Conservation (phyloP, 2,113 vertebrate species). For the Rhombomys opimus region DNA sequence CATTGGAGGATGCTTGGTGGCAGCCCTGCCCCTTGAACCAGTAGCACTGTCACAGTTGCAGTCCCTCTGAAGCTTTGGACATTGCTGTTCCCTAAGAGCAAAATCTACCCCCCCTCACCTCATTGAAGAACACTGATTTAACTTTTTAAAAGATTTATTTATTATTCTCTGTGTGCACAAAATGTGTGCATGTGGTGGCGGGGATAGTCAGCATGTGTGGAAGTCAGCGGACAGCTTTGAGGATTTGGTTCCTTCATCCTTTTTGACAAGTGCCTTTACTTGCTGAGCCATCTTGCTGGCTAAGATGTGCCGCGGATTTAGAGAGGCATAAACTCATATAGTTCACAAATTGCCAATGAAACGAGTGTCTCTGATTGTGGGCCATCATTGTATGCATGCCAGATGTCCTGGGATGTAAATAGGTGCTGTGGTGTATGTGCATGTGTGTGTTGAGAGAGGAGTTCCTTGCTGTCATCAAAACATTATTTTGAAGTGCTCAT, state of each 20-base stretch:
- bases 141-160: not conserved
- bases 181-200: not conserved
- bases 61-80: not conserved
- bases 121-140: slow-evolving; percentile 21
- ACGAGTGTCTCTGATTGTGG: not conserved
- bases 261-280: not conserved
- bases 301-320: not conserved
- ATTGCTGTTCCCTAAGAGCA: not conserved
- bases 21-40: not conserved
- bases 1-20: not conserved
- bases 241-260: not conserved
- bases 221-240: not conserved
- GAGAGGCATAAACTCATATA: not conserved
- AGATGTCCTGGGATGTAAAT: not conserved
- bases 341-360: not conserved
- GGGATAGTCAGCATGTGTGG: too few species aligned
- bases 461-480: slow-evolving; percentile 5
- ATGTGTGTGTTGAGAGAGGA: not conserved
- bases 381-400: not conserved
- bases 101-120: not conserved
- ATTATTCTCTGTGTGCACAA: not conserved
- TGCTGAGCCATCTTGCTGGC: not conserved
- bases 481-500: not conserved
- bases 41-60: not conserved
- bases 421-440: not conserved